phyloP scores from a whole-genome alignment of 92 coral and sea anemone species.

The Paragorgia papillata region DNA sequence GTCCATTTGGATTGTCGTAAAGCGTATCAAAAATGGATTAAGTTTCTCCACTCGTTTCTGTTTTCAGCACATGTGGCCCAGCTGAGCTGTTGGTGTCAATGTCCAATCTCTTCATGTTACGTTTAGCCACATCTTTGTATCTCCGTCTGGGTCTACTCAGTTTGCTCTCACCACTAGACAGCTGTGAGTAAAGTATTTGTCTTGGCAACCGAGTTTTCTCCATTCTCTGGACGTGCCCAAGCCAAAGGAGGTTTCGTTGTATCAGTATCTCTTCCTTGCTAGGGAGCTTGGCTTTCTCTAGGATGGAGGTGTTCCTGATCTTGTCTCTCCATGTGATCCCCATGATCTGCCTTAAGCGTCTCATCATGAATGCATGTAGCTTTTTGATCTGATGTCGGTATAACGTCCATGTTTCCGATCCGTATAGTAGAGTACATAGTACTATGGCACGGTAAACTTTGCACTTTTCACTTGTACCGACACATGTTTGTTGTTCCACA shows the following conservation, averaged over 20 bases:
- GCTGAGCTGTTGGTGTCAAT: no score
- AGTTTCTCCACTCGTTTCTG: no score
- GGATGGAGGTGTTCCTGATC: conserved; percentile 2
- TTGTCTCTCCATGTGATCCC: conserved; percentile 17
- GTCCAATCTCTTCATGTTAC: conserved; percentile 18
- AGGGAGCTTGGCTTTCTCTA: conserved; percentile 21
- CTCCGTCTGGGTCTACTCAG: no score
- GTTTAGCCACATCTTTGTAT: conserved; percentile 45
- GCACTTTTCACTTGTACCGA: conserved; percentile 39
- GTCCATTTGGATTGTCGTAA: no score
- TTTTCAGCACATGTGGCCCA: no score
- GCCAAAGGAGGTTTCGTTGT: no score
- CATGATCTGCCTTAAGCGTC: no score
- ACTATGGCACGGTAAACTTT: conserved; percentile 46
- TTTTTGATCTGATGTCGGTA: no score
- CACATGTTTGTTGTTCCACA: conserved; percentile 53
- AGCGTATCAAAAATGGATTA: no score
- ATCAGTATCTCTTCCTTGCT: no score
- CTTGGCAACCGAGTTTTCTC: conserved; percentile 39
- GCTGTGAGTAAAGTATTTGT: conserved; percentile 46
- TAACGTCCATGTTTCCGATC: conserved; percentile 60
- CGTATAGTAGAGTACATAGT: conserved; percentile 52
- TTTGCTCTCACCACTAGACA: conserved; percentile 38
- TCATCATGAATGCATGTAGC: no score
- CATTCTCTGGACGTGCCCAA: conserved; percentile 45